Evolutionary conservation across 2,888 invertebrate genomes (phyloP).

Genomic region (Drosophila hawaiiensis): DNA sequence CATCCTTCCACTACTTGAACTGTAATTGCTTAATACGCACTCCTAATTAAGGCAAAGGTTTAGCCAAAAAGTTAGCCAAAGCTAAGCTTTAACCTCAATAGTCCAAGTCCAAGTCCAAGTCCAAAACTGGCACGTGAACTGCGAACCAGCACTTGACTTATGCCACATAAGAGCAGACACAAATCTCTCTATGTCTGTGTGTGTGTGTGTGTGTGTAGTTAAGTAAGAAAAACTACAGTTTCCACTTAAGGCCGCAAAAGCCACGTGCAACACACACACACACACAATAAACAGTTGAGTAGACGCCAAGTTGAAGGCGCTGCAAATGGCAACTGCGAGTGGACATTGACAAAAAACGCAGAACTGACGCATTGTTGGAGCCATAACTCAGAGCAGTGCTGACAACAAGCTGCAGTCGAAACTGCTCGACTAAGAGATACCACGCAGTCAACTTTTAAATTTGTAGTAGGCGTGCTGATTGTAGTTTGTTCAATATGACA

Average conservation of each 20-base stretch:
- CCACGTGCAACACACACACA: slow-evolving; percentile 51
- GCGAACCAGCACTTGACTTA: slow-evolving; percentile 77
- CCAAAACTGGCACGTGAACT: slow-evolving; percentile 55
- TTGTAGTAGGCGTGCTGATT: not conserved
- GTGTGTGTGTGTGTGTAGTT: slow-evolving; percentile 52
- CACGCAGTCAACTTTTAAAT: not conserved
- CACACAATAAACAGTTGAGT: slow-evolving; percentile 14
- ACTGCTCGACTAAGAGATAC: not conserved
- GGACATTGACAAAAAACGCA: slow-evolving; percentile 80
- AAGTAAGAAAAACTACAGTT: slow-evolving; percentile 82
- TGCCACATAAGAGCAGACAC: slow-evolving; percentile 76
- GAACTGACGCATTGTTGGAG: slow-evolving; percentile 82
- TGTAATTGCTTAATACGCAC: slow-evolving; percentile 82
- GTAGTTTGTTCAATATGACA: not conserved
- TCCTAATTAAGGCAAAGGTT: slow-evolving; percentile 61
- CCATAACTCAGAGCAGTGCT: slow-evolving; percentile 71
- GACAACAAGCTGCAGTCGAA: slow-evolving; percentile 40
- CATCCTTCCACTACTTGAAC: not conserved
- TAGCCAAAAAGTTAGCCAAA: slow-evolving; percentile 18
- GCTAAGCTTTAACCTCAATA: slow-evolving; percentile 27
- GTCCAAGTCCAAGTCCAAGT: slow-evolving; percentile 4
- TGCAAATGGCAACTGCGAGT: slow-evolving; percentile 73
- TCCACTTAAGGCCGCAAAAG: slow-evolving; percentile 71
- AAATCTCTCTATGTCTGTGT: slow-evolving; percentile 72
- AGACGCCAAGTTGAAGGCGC: slow-evolving; percentile 49